Conservation (phyloP, 2,113 vertebrate species). For the Romanogobio albipinnatus region DNA sequence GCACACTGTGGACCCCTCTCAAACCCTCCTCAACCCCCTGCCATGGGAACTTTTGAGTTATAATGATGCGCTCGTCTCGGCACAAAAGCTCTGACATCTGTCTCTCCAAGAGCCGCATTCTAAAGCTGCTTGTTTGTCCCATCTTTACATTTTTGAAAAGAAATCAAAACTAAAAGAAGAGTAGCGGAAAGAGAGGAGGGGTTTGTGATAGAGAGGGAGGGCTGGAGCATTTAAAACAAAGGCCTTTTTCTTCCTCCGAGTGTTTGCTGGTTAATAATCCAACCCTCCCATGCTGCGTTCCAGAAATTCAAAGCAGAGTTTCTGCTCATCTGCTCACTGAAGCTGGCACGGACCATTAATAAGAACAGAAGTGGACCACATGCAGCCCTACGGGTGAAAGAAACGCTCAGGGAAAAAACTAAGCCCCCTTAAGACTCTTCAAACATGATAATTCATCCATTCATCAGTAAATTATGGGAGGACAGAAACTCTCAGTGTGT, state of each 20-base stretch:
- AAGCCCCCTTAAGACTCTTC: slow-evolving; percentile 25
- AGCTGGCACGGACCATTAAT: slow-evolving; percentile 39
- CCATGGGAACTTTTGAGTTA: slow-evolving; percentile 81
- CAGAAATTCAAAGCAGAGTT: slow-evolving; percentile 66
- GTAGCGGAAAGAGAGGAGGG: slow-evolving; percentile 62
- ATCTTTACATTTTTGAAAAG: slow-evolving; percentile 70
- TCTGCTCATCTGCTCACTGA: slow-evolving; percentile 65
- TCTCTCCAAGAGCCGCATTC: slow-evolving; percentile 74
- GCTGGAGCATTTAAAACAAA: slow-evolving; percentile 70
- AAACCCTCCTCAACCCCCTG: slow-evolving; percentile 51
- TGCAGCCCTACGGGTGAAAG: slow-evolving; percentile 21
- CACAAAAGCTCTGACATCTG: slow-evolving; percentile 81
- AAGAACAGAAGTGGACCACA: slow-evolving; percentile 39
- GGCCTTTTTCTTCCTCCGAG: slow-evolving; percentile 64
- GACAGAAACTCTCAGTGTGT: neutral
- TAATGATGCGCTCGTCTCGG: slow-evolving; percentile 74
- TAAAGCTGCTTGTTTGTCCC: slow-evolving; percentile 74
- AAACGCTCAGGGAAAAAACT: neutral
- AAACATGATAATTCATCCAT: slow-evolving; percentile 24
- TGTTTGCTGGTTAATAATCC: slow-evolving; percentile 59
- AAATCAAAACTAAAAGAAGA: slow-evolving; percentile 74
- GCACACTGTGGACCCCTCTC: slow-evolving; percentile 61
- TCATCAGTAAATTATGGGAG: neutral
- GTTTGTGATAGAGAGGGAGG: slow-evolving; percentile 52
- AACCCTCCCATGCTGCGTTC: slow-evolving; percentile 59